These are phyloP conservation scores for Hemibagrus guttatus DNA, from an alignment of 2,797 vertebrate species.

Conservation along the genomic window DNA sequence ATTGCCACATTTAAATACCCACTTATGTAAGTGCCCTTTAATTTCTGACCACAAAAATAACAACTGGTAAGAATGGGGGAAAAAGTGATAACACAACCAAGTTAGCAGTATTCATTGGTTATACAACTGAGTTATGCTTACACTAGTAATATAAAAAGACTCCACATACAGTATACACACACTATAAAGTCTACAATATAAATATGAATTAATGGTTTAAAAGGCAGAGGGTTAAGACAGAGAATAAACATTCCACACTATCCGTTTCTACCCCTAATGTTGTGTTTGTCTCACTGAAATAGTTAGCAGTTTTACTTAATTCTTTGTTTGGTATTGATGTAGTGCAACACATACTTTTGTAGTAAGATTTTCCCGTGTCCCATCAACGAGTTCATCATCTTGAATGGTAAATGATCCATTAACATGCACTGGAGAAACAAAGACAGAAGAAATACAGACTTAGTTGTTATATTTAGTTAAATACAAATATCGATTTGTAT, in stretches of 20 bases:
- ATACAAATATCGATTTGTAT: not conserved
- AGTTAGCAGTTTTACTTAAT: not conserved
- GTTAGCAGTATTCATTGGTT: not conserved
- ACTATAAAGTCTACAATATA: not conserved
- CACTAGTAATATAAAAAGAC: not conserved
- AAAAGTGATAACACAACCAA: not conserved
- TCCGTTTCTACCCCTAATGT: not conserved
- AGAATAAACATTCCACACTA: not conserved
- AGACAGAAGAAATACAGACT: not conserved
- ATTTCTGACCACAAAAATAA: not conserved
- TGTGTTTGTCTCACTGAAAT: not conserved
- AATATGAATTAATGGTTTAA: not conserved
- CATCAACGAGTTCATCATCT: rapidly evolving
- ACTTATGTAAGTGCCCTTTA: not conserved
- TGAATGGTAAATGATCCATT: conserved; percentile 13
- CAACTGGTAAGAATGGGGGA: not conserved
- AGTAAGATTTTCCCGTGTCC: rapidly evolving
- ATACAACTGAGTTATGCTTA: not conserved
- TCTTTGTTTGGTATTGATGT: not conserved
- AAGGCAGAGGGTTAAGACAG: not conserved
- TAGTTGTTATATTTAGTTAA: conserved; percentile 1
- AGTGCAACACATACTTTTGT: not conserved
- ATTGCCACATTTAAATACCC: not conserved
- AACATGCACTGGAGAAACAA: conserved; percentile 62
- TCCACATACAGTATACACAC: not conserved